Evolutionary conservation across 2,797 vertebrate genomes (phyloP).

Genomic region (Xerus rutilus): DNA sequence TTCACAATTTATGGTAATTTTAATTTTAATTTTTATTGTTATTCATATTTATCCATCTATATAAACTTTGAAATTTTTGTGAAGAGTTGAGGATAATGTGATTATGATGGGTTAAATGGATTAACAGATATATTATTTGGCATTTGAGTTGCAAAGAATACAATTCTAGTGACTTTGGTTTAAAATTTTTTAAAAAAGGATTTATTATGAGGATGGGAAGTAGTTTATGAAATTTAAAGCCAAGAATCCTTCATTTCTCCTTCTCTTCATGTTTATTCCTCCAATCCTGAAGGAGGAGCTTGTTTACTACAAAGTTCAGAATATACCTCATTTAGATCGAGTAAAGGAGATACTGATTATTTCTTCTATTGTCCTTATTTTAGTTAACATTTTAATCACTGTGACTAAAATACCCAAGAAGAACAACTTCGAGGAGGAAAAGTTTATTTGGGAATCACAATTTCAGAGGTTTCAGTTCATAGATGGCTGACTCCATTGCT

Average conservation of each 20-base stretch:
- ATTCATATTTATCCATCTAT: not conserved
- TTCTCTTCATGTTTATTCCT: not conserved
- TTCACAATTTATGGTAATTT: conserved; percentile 1
- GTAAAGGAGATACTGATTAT: conserved; percentile 1
- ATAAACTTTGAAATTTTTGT: conserved; percentile 3
- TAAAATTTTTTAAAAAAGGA: not conserved
- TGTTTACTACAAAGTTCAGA: not conserved
- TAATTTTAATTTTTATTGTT: not conserved
- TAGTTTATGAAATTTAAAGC: conserved; percentile 9
- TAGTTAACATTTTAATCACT: too few species aligned
- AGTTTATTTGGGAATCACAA: too few species aligned
- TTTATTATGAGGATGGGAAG: not conserved
- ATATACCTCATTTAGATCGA: not conserved
- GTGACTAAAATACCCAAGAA: too few species aligned
- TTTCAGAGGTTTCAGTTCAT: too few species aligned
- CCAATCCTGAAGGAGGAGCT: not conserved
- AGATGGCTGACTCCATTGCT: too few species aligned
- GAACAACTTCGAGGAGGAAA: too few species aligned
- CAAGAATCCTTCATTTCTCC: conserved; percentile 10
- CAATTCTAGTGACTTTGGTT: not conserved
- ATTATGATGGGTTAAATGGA: conserved; percentile 21
- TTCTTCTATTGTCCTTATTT: not conserved
- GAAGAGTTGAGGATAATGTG: not conserved
- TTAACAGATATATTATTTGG: conserved; percentile 34
- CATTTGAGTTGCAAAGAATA: conserved; percentile 43